Conservation (phyloP, 1,140 invertebrate species). For the Drosophila punjabiensis region DNA sequence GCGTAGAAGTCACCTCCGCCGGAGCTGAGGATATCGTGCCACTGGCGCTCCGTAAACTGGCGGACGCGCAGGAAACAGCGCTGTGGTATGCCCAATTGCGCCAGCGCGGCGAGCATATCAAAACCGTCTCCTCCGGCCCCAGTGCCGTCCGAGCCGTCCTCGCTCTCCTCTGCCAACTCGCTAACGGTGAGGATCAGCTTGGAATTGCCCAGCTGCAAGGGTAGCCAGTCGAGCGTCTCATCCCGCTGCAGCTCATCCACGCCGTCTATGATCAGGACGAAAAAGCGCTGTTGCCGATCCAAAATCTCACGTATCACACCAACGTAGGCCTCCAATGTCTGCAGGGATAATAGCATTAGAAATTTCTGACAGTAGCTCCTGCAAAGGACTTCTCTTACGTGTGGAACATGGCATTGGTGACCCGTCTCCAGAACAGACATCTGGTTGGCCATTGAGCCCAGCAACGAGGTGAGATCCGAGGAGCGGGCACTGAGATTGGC, state of each 20-base stretch:
- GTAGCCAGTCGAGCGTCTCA: constrained; percentile 89
- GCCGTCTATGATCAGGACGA: constrained; percentile 90
- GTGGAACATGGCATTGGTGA: constrained; percentile 70
- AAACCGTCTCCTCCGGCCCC: constrained; percentile 43
- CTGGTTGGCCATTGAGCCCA: constrained; percentile 84
- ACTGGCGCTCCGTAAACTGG: constrained; percentile 81
- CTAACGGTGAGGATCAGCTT: constrained; percentile 91
- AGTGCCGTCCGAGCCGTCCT: constrained; percentile 23
- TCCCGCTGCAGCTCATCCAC: constrained; percentile 88
- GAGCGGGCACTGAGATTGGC: constrained; percentile 76
- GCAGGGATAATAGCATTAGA: background rate
- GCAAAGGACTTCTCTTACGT: constrained; percentile 63
- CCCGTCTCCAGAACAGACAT: constrained; percentile 76
- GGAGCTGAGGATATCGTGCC: constrained; percentile 82
- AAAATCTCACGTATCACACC: constrained; percentile 63
- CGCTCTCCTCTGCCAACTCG: constrained; percentile 46
- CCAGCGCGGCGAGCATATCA: constrained; percentile 71
- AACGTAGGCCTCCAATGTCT: constrained; percentile 67
- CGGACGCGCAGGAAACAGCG: constrained; percentile 79
- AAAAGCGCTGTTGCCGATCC: constrained; percentile 67
- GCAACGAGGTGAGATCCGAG: constrained; percentile 74
- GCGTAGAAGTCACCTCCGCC: constrained; percentile 84
- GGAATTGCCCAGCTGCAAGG: constrained; percentile 88
- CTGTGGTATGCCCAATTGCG: constrained; percentile 74
- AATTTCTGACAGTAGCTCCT: too few relatives aligned